A percentile compares a stretch with the other conserved stretches of the same genome.
phyloP scores from a whole-genome alignment of 2,888 invertebrate species.

The Cryptocheilus praepositus region DNA sequence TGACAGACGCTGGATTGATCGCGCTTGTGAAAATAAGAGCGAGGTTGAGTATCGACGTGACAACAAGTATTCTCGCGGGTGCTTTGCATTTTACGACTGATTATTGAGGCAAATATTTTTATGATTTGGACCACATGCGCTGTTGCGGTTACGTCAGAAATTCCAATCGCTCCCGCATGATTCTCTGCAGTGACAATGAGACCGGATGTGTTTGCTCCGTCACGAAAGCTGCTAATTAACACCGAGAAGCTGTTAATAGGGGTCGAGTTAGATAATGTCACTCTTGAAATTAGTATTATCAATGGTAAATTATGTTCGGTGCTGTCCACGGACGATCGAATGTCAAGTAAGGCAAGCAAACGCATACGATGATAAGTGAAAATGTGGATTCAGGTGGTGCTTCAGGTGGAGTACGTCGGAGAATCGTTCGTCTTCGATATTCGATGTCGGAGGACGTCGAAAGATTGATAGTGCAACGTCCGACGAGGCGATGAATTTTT shows the following conservation, averaged over 20 bases:
- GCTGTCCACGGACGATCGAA: not conserved
- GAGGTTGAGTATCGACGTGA: too few relatives aligned
- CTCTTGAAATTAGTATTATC: constrained; percentile 2
- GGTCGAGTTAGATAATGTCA: constrained; percentile 5
- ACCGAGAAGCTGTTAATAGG: not conserved
- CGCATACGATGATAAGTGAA: constrained; percentile 7
- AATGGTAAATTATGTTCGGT: not conserved
- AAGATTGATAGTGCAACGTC: constrained; percentile 39
- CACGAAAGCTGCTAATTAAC: not conserved
- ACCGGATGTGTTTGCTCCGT: too few relatives aligned
- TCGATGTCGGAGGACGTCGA: constrained; percentile 1
- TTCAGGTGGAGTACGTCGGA: constrained; percentile 35
- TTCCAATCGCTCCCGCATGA: not conserved
- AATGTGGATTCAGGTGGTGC: constrained; percentile 45
- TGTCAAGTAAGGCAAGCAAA: not conserved
- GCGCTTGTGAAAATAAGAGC: too few relatives aligned
- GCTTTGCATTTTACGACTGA: not conserved
- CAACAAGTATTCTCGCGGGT: too few relatives aligned
- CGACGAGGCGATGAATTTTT: constrained; percentile 14
- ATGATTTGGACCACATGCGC: too few relatives aligned
- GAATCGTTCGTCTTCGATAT: too few relatives aligned
- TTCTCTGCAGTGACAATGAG: too few relatives aligned
- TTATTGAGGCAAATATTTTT: too few relatives aligned
- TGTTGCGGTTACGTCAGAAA: too few relatives aligned
- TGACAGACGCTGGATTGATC: too few relatives aligned